phyloP scores from a whole-genome alignment of 2,888 invertebrate genomes.

The Callyntrura sp. region DNA sequence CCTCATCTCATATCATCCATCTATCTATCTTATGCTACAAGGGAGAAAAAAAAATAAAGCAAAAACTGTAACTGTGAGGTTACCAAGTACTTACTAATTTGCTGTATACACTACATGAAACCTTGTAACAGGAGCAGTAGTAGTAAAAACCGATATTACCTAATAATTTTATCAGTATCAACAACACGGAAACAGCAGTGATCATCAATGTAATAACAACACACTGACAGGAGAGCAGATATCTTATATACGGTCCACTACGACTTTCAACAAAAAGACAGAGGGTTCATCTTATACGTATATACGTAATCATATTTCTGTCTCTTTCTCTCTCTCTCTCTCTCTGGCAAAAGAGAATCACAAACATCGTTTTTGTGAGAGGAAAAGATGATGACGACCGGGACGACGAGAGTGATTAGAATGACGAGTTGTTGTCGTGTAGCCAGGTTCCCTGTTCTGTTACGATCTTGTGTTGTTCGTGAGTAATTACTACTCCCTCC shows the following conservation, averaged over 20 bases:
- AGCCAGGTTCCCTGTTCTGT: slow-evolving; percentile 15
- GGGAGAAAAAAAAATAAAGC: slow-evolving; percentile 1
- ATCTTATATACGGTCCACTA: neutral
- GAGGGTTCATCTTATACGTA: slow-evolving; percentile 15
- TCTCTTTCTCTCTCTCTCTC: neutral
- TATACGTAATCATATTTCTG: slow-evolving; percentile 11
- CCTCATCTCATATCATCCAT: slow-evolving; percentile 37
- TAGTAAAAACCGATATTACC: slow-evolving; percentile 53
- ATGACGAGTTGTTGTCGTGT: slow-evolving; percentile 59
- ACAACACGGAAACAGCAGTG: slow-evolving; percentile 17
- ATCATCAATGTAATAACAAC: slow-evolving; percentile 15
- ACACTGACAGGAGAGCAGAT: neutral
- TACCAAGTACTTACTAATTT: neutral
- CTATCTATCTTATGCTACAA: neutral
- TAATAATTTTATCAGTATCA: slow-evolving; percentile 31
- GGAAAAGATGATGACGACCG: slow-evolving; percentile 38
- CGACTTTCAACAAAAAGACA: neutral
- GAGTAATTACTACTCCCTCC: slow-evolving; percentile 72
- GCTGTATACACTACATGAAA: neutral
- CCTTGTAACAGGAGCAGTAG: neutral
- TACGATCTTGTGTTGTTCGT: slow-evolving; percentile 64
- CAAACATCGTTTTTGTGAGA: neutral
- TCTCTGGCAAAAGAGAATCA: neutral
- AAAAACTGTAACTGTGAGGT: slow-evolving; percentile 8
- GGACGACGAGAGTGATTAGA: slow-evolving; percentile 29